Evolutionary conservation across 1,140 invertebrate genomes (phyloP), one percentile per base, ranked within the genome.

Genomic region (Heliconius melpomene): DNA sequence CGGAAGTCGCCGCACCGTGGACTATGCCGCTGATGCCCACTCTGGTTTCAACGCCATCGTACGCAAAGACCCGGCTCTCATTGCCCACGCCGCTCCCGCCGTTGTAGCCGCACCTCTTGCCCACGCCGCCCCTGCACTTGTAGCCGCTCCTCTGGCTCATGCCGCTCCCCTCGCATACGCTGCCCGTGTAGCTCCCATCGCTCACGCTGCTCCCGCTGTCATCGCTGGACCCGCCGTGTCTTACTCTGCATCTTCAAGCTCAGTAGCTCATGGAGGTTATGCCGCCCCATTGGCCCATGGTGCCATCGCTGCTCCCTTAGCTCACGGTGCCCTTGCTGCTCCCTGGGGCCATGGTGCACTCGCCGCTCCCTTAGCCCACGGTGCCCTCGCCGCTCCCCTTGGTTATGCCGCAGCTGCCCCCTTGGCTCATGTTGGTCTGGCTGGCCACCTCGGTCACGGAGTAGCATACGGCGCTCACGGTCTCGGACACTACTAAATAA

Each of bases 1-100:
- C 79, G 95, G 95, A 77, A 90, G 91, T 71, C 92, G 91, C 84
- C 89, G 95, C 50, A 95, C 91, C 38, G 95, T 95, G 3, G 93
- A 95, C 85, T 95, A 95, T 82, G 91, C 94, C 46, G 94, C 94
- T 79, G 91, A 94, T 82, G 88, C 89, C 13, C 86, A 87, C 80
- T 79, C 82, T 52, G 86, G 86, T 20, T 87, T 87, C 83, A 87
- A 87, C 80, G 86, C 86, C 29, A 76, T 87, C 72, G 85, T 87
- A 7, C 85, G 85, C 81, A 86, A 83, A 54, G 86, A 87, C 81
- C 86, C 86, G 18, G 86, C 84, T 46, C 40, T 86, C 38, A 73
- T 87, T 79, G 85, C 76, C 54, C 86, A 86, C 79, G 79, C 80
- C 32, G 84, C 84, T 13, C 84, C 81, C 29, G 85, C 83, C 16